Conservation (phyloP, 2,888 invertebrate species). For the Erebia ligea region DNA sequence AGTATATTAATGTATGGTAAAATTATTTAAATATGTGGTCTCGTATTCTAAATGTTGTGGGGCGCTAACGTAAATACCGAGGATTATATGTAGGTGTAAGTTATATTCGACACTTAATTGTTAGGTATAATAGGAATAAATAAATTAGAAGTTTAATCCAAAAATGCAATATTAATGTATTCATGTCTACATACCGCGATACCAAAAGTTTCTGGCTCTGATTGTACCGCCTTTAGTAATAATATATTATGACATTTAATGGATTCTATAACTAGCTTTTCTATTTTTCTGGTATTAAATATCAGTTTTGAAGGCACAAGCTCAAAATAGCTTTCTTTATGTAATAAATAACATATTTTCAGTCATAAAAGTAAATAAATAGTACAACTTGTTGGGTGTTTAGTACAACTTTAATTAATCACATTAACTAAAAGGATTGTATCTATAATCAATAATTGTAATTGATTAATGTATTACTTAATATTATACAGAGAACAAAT, state of each 20-base stretch:
- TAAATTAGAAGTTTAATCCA: conserved; percentile 39
- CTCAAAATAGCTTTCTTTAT: conserved; percentile 17
- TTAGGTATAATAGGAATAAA: conserved; percentile 42
- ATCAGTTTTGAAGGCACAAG: conserved; percentile 41
- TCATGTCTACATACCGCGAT: conserved; percentile 46
- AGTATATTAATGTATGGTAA: not conserved
- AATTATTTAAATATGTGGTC: conserved; percentile 6
- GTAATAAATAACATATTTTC: not conserved
- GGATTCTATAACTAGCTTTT: conserved; percentile 12
- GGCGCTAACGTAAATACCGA: conserved; percentile 38
- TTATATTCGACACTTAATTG: conserved; percentile 37
- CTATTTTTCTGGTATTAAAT: conserved; percentile 49
- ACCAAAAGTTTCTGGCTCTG: conserved; percentile 56
- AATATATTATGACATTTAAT: conserved; percentile 43
- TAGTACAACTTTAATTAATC: not conserved
- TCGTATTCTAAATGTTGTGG: conserved; percentile 13
- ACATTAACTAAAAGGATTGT: no score
- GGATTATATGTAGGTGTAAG: conserved; percentile 42
- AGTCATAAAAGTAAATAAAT: no score
- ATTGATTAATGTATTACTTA: no score
- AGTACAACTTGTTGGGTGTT: not conserved
- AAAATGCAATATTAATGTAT: conserved; percentile 43
- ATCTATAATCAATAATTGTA: no score
- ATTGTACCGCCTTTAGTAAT: conserved; percentile 62
- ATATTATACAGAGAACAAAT: not conserved